A percentile compares a stretch with the other conserved stretches of the same genome.
These are phyloP conservation scores for Cybosia mesomella DNA, from an alignment of 2,888 invertebrate genomes.

Conservation along the genomic window DNA sequence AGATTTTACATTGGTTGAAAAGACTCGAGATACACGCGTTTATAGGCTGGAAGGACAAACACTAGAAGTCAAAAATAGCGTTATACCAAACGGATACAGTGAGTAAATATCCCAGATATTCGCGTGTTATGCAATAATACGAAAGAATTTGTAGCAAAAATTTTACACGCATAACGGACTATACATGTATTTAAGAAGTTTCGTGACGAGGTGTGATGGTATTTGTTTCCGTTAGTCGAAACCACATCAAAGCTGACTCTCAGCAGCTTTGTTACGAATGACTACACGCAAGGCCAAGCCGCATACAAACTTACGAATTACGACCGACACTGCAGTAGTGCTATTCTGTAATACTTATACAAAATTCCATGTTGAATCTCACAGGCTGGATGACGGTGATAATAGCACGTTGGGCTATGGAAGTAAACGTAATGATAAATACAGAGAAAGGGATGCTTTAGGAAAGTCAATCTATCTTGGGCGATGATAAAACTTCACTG, in stretches of 20 bases:
- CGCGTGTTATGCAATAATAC: slow-evolving; percentile 24
- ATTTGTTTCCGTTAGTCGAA: slow-evolving; percentile 56
- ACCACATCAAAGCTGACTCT: slow-evolving; percentile 31
- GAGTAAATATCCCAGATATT: slow-evolving; percentile 19
- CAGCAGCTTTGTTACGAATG: slow-evolving; percentile 16
- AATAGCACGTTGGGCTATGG: too few relatives aligned
- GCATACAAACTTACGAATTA: slow-evolving; percentile 49
- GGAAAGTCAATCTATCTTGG: too few relatives aligned
- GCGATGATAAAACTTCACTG: too few relatives aligned
- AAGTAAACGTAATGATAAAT: too few relatives aligned
- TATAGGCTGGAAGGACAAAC: too few relatives aligned
- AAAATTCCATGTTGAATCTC: too few relatives aligned
- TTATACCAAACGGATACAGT: background rate
- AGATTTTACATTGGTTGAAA: too few relatives aligned
- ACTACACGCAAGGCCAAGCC: slow-evolving; percentile 28
- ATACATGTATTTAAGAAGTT: slow-evolving; percentile 34
- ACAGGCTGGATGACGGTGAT: too few relatives aligned
- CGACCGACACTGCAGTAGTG: background rate
- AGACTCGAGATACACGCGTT: too few relatives aligned
- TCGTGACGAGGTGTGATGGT: slow-evolving; percentile 38
- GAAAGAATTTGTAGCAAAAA: slow-evolving; percentile 19
- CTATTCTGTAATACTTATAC: too few relatives aligned
- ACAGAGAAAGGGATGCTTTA: too few relatives aligned
- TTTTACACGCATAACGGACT: slow-evolving; percentile 14
- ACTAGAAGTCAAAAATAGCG: background rate